Evolutionary conservation across 2,113 vertebrate genomes (phyloP), one percentile per base, ranked within the genome.

Genomic region (Candoia aspera): DNA sequence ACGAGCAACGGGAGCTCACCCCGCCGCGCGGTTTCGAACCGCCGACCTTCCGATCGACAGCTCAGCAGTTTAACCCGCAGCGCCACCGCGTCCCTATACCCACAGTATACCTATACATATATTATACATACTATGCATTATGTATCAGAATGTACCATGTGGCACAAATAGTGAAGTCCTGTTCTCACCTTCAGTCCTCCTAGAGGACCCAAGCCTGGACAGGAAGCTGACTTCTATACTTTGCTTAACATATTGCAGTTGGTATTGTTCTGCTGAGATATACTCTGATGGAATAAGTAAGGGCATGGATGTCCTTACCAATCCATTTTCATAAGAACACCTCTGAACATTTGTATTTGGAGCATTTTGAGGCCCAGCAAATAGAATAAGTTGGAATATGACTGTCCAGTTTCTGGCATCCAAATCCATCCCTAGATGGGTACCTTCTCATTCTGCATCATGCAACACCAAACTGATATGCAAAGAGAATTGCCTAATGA

Each of bases 401-500:
- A 79, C 42, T 79, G 17, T 17, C 73, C 33, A 42, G 42, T 86
- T 33, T 29, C 84, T 83, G 84, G 87, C 64, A 90, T 24, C 17
- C 62, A 49, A 19, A 87, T 83, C 79, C 83, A 12, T 90, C 62
- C 13, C 54, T 42, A 60, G 62, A 42, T 53, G 46, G 84, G 26
- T 54, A 90, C 54, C 12, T 90, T 49, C 42, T 59, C 54, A 87
- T 83, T 53, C 54, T 42, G 9, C 46, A 60, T 90, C 87, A 90
- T 62, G 29, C 29, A 92, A 15, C 37, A 37, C n/a, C 60, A 54
- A 17, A 54, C 62, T 87, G 84, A 87, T 17, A 23, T 90, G n/a
- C 64, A 79, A 53, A 73, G 64, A 37, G 54, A 58, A 86, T 92
- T 92, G 90, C 68, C 60, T 89, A 91, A 59, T 87, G 58, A 23